phyloP scores from a whole-genome alignment of 2,797 vertebrate species.

The Echiichthys vipera region DNA sequence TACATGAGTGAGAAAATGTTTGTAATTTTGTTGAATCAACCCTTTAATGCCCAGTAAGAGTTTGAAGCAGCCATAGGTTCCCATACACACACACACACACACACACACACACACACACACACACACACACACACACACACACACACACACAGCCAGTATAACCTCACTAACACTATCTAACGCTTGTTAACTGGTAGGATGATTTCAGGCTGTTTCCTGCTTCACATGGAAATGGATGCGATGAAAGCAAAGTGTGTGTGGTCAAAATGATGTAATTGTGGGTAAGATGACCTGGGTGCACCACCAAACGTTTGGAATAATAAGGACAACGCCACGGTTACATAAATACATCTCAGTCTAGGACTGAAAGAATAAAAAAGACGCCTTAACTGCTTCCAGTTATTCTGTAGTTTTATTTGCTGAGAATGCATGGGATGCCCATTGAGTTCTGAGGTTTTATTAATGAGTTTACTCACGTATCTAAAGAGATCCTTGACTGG shows the following conservation, averaged over 20 bases:
- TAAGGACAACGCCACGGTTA: conserved; percentile 40
- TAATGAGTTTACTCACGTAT: conserved; percentile 6
- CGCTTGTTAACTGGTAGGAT: conserved; percentile 23
- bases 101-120: neutral
- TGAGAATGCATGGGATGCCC: neutral
- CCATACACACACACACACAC: neutral
- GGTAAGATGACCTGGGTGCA: conserved; percentile 48
- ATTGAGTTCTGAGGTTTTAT: neutral
- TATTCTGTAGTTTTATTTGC: neutral
- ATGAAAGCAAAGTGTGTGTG: conserved; percentile 40
- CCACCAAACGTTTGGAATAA: conserved; percentile 46
- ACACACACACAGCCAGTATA: neutral
- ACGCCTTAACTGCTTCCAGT: conserved; percentile 8
- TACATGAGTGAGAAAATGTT: neutral
- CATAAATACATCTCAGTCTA: conserved; percentile 31
- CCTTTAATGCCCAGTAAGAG: neutral
- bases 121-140: neutral
- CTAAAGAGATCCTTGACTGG: neutral
- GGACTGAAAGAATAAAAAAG: conserved; percentile 28
- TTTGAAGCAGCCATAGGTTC: neutral
- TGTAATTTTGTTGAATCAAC: neutral
- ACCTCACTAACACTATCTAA: conserved; percentile 28
- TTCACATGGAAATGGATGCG: conserved; percentile 32
- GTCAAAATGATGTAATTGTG: conserved; percentile 54
- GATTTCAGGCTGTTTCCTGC: conserved; percentile 48